phyloP scores from a whole-genome alignment of 1,140 invertebrate genomes.

The Halesus radiatus region DNA sequence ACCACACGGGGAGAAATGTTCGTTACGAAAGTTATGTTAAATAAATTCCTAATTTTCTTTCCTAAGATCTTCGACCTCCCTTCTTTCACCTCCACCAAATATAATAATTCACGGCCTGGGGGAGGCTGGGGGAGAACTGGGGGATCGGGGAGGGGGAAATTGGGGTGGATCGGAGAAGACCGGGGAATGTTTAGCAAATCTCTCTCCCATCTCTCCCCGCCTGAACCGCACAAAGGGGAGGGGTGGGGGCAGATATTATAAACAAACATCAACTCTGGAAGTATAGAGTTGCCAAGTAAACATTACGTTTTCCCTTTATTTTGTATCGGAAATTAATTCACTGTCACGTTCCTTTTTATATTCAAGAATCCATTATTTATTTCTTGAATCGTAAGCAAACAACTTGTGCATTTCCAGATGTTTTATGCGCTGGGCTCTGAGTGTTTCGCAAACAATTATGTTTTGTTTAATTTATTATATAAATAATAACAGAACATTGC shows the following conservation, averaged over 20 bases:
- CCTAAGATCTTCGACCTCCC: background rate
- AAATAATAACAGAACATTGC: no score
- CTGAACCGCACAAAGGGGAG: background rate
- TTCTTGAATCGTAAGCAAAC: slow-evolving; percentile 8
- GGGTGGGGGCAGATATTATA: slow-evolving; percentile 5
- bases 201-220: background rate
- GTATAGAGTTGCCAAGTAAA: slow-evolving; percentile 19
- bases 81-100: no score
- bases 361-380: slow-evolving; percentile 34
- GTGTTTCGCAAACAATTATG: background rate
- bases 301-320: slow-evolving; percentile 15
- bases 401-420: background rate
- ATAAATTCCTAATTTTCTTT: slow-evolving; percentile 1
- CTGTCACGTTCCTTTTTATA: slow-evolving; percentile 34
- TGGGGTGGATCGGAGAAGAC: no score
- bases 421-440: background rate
- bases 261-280: slow-evolving; percentile 23
- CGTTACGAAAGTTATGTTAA: background rate
- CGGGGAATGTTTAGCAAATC: slow-evolving; percentile 4
- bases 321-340: slow-evolving; percentile 30
- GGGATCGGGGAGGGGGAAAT: no score
- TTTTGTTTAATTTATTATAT: no score
- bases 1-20: no score
- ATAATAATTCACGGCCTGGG: slow-evolving; percentile 2
- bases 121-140: background rate